Percentiles rank a stretch among this genome's conserved stretches.
These are phyloP conservation scores for Ophiodon elongatus DNA, from an alignment of 2,113 vertebrate genomes.

Conservation along the genomic window DNA sequence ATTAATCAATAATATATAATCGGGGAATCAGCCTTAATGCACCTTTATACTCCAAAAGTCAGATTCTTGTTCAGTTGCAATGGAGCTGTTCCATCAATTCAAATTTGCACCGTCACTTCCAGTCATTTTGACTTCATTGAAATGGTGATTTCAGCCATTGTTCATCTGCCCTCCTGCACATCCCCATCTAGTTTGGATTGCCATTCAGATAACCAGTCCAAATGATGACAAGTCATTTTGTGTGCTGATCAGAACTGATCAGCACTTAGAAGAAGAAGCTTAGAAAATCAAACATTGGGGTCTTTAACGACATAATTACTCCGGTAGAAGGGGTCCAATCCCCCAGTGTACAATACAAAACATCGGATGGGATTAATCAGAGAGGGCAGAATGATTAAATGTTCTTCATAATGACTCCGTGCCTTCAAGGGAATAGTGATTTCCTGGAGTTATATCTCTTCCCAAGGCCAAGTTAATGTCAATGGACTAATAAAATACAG, in stretches of 20 bases:
- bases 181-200: not conserved
- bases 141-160: not conserved
- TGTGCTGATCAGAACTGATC: not conserved
- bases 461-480: conserved; percentile 51
- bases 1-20: not conserved
- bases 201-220: not conserved
- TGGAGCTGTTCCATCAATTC: not conserved
- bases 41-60: not conserved
- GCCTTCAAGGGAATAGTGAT: conserved; percentile 30
- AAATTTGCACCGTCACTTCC: not conserved
- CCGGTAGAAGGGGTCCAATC: not conserved
- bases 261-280: too few relatives aligned
- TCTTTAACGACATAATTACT: conserved; percentile 20
- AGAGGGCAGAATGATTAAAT: conserved; percentile 29
- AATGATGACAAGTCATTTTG: not conserved
- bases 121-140: not conserved
- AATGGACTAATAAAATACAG: conserved; percentile 23
- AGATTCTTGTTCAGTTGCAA: not conserved
- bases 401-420: conserved; percentile 14
- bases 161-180: not conserved
- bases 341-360: conserved; percentile 4
- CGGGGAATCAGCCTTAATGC: not conserved
- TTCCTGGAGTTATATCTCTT: conserved; percentile 16
- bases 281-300: conserved; percentile 6
- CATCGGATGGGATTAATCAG: conserved; percentile 36